Evolutionary conservation across 2,797 vertebrate species (phyloP), one percentile per base, ranked within the genome.

Genomic region (Esox masquinongy): DNA sequence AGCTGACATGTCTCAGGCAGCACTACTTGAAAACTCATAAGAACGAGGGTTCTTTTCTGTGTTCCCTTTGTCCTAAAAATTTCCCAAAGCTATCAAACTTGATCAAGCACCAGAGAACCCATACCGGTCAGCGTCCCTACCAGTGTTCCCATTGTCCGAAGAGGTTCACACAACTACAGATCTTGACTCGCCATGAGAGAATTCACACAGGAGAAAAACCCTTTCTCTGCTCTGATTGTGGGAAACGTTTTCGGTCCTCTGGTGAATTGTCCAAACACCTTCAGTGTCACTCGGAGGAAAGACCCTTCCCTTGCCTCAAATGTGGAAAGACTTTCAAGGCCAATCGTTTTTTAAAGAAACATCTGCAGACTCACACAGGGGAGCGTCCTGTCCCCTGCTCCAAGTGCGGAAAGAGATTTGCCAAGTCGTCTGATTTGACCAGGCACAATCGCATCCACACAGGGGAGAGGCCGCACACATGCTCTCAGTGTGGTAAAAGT

Each of bases 361-460:
- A 80, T 43, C 29, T 68, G 2, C 79, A 74, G 16, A 77, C 68
- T 0, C 79, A 80, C 36, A 77, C 73, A 1, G 76, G 79, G 6
- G 76, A 77, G 51, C 72, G 79, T 8, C 73, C 73, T 7, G 49
- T 80, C 73, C 75, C 75, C 3, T 87, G 85, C 61, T 67, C 76
- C 14, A 47, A 79, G 70, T 87, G 85, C 29, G 83, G 83, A 4
- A 87, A 87, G 78, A 78, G 74, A 71, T 87, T 85, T 61, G 70
- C 77, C 22, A 77, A 76, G n/a, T 29, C 79, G 1, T 78, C 78
- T 0, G 68, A 80, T 0, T 75, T 87, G 68, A 73, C 74, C 53
- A 72, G 79, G 17, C 85, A 85, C 63, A 75, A 74, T 56, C 81
- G 80, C 36, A 82, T 80, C 31, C 85, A 86, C 51, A 82, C 83